Evolutionary conservation across 1,140 invertebrate genomes (phyloP).

Genomic region (Holotrichia oblita): DNA sequence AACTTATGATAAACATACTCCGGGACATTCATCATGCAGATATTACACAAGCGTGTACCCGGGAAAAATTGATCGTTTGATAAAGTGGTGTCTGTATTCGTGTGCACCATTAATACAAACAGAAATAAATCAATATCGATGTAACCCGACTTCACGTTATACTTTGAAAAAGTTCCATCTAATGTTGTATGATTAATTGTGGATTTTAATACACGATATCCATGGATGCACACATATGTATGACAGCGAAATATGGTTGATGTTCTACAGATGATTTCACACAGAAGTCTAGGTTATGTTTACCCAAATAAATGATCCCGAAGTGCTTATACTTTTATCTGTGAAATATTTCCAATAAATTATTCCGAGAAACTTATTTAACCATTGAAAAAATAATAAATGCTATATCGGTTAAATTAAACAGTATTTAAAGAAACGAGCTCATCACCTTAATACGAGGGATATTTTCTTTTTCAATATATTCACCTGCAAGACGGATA

Average conservation of each 20-base stretch:
- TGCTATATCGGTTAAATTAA: too few relatives aligned
- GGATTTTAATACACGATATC: background rate
- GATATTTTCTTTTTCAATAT: too few relatives aligned
- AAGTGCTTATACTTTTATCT: too few relatives aligned
- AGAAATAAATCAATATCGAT: conserved; percentile 16
- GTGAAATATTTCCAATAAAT: too few relatives aligned
- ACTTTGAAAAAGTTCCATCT: conserved; percentile 3
- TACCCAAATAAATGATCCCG: too few relatives aligned
- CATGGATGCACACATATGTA: conserved; percentile 10
- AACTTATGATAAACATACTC: conserved; percentile 26
- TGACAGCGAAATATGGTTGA: background rate
- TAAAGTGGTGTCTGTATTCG: conserved; percentile 7
- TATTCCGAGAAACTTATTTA: too few relatives aligned
- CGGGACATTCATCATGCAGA: conserved; percentile 26
- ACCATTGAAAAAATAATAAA: too few relatives aligned
- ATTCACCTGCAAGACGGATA: too few relatives aligned
- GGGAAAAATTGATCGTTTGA: background rate
- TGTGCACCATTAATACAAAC: conserved; percentile 9
- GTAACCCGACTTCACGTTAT: conserved; percentile 11
- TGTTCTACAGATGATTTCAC: background rate
- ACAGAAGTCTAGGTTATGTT: background rate
- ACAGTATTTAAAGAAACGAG: too few relatives aligned
- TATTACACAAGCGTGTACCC: conserved; percentile 21
- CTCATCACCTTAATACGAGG: too few relatives aligned
- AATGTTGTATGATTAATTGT: background rate